Evolutionary conservation across 2,113 vertebrate genomes (phyloP).

Genomic region (Ammodytes dubius): DNA sequence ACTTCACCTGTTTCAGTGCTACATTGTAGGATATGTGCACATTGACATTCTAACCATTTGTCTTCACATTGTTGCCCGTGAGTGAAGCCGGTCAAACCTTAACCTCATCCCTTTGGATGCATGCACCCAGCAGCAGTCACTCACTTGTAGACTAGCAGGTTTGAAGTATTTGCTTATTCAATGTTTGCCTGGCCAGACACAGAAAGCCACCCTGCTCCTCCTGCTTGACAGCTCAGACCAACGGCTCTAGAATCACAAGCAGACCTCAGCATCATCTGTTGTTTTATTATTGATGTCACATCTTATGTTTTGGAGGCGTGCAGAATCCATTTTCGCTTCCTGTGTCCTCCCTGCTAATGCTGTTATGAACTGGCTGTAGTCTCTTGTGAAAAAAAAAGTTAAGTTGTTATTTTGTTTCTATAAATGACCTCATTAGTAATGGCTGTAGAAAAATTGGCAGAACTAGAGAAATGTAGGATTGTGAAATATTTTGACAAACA

Average conservation of each 20-base stretch:
- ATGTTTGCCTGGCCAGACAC: conserved; percentile 29
- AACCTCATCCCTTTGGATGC: neutral
- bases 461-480: neutral
- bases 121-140: neutral
- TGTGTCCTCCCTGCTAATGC: neutral
- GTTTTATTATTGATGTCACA: conserved; percentile 36
- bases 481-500: conserved; percentile 1
- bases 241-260: neutral
- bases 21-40: neutral
- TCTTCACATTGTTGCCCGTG: neutral
- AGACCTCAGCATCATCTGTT: conserved; percentile 13
- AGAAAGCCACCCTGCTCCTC: neutral
- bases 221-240: conserved; percentile 8
- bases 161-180: conserved; percentile 20
- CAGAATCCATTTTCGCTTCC: conserved; percentile 20
- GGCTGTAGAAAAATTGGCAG: neutral
- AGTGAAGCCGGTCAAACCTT: conserved; percentile 12
- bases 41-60: neutral
- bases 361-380: neutral
- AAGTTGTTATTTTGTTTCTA: conserved; percentile 4
- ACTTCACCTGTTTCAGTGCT: neutral
- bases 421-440: neutral
- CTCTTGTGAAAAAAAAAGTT: conserved; percentile 28
- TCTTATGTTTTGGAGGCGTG: conserved; percentile 1
- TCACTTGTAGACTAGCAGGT: neutral